Evolutionary conservation across 2,113 vertebrate genomes (phyloP).

Genomic region (Bufo gargarizans): DNA sequence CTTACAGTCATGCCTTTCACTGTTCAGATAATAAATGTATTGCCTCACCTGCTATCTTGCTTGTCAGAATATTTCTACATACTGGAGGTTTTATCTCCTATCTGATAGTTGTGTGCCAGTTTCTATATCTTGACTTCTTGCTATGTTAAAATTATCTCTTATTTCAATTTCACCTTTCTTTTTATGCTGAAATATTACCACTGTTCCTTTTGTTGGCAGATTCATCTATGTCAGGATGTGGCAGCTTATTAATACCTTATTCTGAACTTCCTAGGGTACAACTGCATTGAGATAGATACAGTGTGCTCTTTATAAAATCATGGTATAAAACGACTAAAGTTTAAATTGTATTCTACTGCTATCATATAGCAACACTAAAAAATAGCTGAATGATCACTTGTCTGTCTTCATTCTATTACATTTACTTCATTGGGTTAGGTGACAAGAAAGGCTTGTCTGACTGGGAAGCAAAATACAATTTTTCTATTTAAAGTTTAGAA

Average conservation of each 20-base stretch:
- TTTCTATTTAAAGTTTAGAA: too few species aligned
- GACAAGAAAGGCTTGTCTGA: too few species aligned
- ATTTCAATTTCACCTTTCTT: slow-evolving; percentile 26
- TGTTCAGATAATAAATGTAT: slow-evolving; percentile 44
- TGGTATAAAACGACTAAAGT: background rate
- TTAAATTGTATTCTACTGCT: background rate
- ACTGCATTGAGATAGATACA: background rate
- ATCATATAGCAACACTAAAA: background rate
- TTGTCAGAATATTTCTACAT: slow-evolving; percentile 52
- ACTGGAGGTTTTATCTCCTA: slow-evolving; percentile 24
- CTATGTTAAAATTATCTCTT: slow-evolving; percentile 53
- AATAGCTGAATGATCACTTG: background rate
- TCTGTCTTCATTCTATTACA: background rate
- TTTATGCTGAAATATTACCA: slow-evolving; percentile 25
- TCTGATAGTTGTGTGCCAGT: slow-evolving; percentile 45
- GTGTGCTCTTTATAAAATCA: slow-evolving; percentile 5
- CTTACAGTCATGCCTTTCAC: slow-evolving; percentile 2
- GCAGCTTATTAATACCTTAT: slow-evolving; percentile 16
- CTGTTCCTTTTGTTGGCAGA: slow-evolving; percentile 32
- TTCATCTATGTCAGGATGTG: slow-evolving; percentile 42
- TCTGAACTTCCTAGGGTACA: slow-evolving; percentile 20
- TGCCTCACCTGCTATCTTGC: slow-evolving; percentile 31
- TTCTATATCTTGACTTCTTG: slow-evolving; percentile 60
- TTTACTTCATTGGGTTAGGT: too few species aligned
- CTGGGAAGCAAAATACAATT: too few species aligned